These are phyloP conservation scores for Andrena haemorrhoa DNA, from an alignment of 2,888 invertebrate species.

Conservation along the genomic window DNA sequence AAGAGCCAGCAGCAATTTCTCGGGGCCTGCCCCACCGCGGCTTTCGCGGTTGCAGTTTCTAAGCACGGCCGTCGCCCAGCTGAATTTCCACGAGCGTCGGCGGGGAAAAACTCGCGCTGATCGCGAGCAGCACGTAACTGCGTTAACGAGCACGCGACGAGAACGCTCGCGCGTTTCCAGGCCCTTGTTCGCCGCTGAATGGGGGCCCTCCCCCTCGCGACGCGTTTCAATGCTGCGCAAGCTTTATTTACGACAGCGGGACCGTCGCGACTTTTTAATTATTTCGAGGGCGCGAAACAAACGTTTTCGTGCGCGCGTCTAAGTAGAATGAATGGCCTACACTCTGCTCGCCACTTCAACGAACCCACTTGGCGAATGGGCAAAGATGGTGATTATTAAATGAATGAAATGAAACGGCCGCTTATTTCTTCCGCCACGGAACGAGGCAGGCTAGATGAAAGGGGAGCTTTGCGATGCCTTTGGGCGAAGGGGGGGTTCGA, in stretches of 20 bases:
- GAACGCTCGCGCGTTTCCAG: conserved; percentile 13
- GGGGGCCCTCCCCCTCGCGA: neutral
- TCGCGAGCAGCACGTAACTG: conserved; percentile 6
- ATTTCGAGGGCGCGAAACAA: conserved; percentile 30
- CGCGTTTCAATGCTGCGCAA: conserved; percentile 8
- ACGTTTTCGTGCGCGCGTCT: conserved; percentile 35
- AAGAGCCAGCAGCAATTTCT: conserved; percentile 72
- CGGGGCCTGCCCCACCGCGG: conserved; percentile 66
- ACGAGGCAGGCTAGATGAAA: neutral
- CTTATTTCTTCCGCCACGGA: neutral
- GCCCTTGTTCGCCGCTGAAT: neutral
- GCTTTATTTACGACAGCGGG: conserved; percentile 30
- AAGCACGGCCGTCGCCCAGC: conserved; percentile 73
- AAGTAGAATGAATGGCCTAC: conserved; percentile 46
- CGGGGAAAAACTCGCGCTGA: conserved; percentile 10
- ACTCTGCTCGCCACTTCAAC: conserved; percentile 16
- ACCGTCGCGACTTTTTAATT: conserved; percentile 45
- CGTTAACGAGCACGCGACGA: conserved; percentile 65
- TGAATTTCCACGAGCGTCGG: conserved; percentile 68
- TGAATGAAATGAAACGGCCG: conserved; percentile 2
- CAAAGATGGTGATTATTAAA: neutral
- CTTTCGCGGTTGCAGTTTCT: conserved; percentile 75
- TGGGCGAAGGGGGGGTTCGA: neutral
- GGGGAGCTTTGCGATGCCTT: neutral
- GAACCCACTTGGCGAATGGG: neutral